Percentiles rank a stretch among this genome's conserved stretches.
phyloP scores from a whole-genome alignment of 2,797 vertebrate genomes.

The Sebastes vulpes region DNA sequence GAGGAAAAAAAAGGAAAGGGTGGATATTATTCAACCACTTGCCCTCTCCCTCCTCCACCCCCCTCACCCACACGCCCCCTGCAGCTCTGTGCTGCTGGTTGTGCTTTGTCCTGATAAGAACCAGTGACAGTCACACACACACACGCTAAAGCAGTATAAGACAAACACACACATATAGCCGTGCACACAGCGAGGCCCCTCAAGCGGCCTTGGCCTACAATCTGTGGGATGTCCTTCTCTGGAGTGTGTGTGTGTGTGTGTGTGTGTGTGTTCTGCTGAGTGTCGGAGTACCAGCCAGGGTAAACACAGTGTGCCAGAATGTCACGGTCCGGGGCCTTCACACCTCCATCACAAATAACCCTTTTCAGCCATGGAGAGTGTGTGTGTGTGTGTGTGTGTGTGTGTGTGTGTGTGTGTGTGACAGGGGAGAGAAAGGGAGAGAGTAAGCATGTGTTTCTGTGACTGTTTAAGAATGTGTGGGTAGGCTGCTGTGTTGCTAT shows the following conservation, averaged over 20 bases:
- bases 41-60: constrained; percentile 26
- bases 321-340: constrained; percentile 73
- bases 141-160: constrained; percentile 26
- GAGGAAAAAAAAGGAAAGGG: background rate
- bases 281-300: constrained; percentile 69
- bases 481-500: constrained; percentile 22
- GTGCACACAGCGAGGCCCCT: constrained; percentile 57
- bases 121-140: constrained; percentile 66
- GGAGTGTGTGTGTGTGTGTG: background rate
- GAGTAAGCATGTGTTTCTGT: constrained; percentile 41
- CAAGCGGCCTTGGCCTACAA: constrained; percentile 64
- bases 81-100: constrained; percentile 65
- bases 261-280: constrained; percentile 58
- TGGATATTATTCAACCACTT: constrained; percentile 44
- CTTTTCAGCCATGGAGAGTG: constrained; percentile 54
- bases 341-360: constrained; percentile 79
- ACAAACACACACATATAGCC: constrained; percentile 46
- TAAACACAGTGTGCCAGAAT: constrained; percentile 79
- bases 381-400: background rate
- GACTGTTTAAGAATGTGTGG: constrained; percentile 48
- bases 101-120: constrained; percentile 78
- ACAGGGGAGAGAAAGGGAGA: background rate
- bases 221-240: constrained; percentile 58
- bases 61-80: constrained; percentile 49
- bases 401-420: too few species aligned